Evolutionary conservation across 2,797 vertebrate genomes (phyloP).

Genomic region (Dicrostonyx torquatus): DNA sequence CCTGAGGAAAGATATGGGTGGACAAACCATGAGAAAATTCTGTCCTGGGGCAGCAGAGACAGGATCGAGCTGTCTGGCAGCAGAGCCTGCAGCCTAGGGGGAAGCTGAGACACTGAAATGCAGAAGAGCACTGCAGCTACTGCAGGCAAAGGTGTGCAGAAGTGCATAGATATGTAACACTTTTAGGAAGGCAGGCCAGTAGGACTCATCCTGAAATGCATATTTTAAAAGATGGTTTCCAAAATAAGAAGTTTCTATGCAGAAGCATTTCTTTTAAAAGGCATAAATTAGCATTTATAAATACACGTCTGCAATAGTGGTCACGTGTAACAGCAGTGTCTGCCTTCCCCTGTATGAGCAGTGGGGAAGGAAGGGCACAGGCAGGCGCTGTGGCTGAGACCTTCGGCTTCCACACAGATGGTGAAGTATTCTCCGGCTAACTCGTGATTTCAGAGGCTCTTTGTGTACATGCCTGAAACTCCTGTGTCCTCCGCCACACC

Average conservation of each 20-base stretch:
- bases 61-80: background rate
- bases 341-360: background rate
- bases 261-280: conserved; percentile 22
- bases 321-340: background rate
- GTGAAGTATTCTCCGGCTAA: background rate
- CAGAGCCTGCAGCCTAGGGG: background rate
- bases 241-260: background rate
- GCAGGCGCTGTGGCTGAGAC: background rate
- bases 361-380: background rate
- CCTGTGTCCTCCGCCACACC: background rate
- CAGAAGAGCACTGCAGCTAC: background rate
- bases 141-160: background rate
- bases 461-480: background rate
- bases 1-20: background rate
- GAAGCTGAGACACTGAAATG: background rate
- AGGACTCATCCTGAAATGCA: background rate
- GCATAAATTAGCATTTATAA: background rate
- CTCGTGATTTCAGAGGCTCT: background rate
- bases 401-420: background rate
- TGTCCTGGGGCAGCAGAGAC: background rate
- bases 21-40: background rate
- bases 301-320: background rate
- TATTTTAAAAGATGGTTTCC: background rate
- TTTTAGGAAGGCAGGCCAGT: background rate
- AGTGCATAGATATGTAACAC: background rate